Evolutionary conservation across 2,113 vertebrate species (phyloP), one percentile per base, ranked within the genome.

Genomic region (Gopherus evgoodei): DNA sequence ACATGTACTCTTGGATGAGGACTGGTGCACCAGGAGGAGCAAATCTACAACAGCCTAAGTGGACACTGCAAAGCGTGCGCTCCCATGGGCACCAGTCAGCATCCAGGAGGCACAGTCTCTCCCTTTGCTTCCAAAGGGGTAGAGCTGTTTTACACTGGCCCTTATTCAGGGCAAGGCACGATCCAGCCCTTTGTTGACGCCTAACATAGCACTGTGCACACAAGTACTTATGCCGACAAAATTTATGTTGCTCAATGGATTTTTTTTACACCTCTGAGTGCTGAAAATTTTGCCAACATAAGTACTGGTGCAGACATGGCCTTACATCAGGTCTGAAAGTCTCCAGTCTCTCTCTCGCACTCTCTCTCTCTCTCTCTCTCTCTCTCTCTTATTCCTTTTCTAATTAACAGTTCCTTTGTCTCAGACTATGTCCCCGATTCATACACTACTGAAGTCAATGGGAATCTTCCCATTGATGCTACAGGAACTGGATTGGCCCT

Each of bases 371-470:
- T 59, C 25, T 29, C 57, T 29, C 57, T 13, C 57, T 6, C 57
- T 8, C 27, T 13, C 57, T 31, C 57, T 31, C 57, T 29, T 27
- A 78, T n/a, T 17, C 11, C 6, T 38, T 11, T 54, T 31, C 83
- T 89, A 84, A 93, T n/a, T 83, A 86, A 81, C 1, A 0, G 6
- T 65, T 86, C 17, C 12, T 91, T 91, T 86, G 42, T 52, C 65
- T 83, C 49, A 65, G 35, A 29, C 14, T 81, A 11, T 83, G 42
- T 19, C 80, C 13, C 12, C 1, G 0, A 2, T 10, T n/a, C 9
- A 75, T 8, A 8, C 12, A 8, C 82, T 27, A 4, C 65, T 93
- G 42, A 81, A 96, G 16, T 83, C 52, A 84, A 11, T 8, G 5
- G 49, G 50, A 57, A 89, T 5, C 8, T 24, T 81, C n/a, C 38